phyloP scores from a whole-genome alignment of 2,113 vertebrate species.

The Epinephelus fuscoguttatus region DNA sequence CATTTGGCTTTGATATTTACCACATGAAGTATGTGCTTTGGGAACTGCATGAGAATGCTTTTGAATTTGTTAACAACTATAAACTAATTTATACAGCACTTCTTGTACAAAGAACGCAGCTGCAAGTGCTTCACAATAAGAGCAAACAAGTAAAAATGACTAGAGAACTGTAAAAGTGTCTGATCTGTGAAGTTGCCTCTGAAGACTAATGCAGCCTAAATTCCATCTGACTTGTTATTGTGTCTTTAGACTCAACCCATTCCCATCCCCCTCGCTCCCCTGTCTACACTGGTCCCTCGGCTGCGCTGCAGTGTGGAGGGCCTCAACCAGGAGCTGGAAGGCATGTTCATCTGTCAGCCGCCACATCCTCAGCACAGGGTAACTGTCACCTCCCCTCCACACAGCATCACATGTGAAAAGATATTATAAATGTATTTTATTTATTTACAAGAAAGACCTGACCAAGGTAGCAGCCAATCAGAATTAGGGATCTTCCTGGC shows the following conservation, averaged over 20 bases:
- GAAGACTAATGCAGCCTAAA: not conserved
- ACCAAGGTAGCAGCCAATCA: no score
- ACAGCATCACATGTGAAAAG: not conserved
- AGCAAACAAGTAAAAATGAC: not conserved
- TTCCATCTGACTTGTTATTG: slow-evolving; percentile 37
- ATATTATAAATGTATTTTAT: no score
- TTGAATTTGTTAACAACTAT: not conserved
- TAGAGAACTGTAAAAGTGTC: not conserved
- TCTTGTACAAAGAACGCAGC: not conserved
- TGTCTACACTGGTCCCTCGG: slow-evolving; percentile 86
- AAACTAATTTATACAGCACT: not conserved
- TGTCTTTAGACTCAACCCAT: slow-evolving; percentile 74
- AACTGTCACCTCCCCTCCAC: not conserved
- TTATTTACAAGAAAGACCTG: no score
- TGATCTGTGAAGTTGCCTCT: not conserved
- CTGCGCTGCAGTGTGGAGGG: slow-evolving; percentile 90
- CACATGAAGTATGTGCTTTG: not conserved
- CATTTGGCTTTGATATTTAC: not conserved
- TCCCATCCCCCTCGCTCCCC: slow-evolving; percentile 71
- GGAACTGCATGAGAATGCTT: not conserved
- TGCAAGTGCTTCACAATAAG: not conserved
- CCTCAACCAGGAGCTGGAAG: slow-evolving; percentile 93
- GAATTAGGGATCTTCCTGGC: no score
- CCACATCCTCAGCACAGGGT: slow-evolving; percentile 88
- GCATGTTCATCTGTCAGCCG: slow-evolving; percentile 89